phyloP scores from a whole-genome alignment of 2,888 invertebrate genomes.

The Hirtodrosophila trivittata region DNA sequence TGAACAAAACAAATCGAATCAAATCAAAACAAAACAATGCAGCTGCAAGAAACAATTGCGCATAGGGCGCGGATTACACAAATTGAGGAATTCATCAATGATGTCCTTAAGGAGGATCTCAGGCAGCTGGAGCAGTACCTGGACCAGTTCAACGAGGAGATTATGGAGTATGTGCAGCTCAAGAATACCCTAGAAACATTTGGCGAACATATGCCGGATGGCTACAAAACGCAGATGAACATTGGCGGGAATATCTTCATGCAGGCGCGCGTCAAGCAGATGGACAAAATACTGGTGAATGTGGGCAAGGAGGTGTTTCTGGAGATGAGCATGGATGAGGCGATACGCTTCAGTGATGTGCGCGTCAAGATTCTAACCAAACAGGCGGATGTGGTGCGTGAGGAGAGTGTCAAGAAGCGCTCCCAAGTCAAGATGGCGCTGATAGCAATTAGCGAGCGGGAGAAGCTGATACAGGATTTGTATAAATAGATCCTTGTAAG shows the following conservation, averaged over 20 bases:
- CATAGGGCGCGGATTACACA: slow-evolving; percentile 56
- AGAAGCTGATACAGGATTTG: slow-evolving; percentile 70
- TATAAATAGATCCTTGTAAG: too few species aligned
- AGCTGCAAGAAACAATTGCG: background rate
- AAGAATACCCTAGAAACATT: slow-evolving; percentile 89
- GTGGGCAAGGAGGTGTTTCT: slow-evolving; percentile 91
- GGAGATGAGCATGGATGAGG: slow-evolving; percentile 89
- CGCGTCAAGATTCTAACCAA: slow-evolving; percentile 88
- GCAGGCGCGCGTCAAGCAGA: slow-evolving; percentile 86
- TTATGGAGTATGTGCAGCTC: slow-evolving; percentile 90
- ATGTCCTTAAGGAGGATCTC: slow-evolving; percentile 90
- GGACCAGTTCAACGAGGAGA: slow-evolving; percentile 87
- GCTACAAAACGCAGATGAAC: slow-evolving; percentile 89
- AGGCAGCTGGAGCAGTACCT: slow-evolving; percentile 86
- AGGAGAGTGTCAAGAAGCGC: slow-evolving; percentile 89
- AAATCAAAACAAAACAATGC: slow-evolving; percentile 28
- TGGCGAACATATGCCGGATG: slow-evolving; percentile 85
- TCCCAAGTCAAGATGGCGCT: slow-evolving; percentile 91
- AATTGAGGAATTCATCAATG: slow-evolving; percentile 90
- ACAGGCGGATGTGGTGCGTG: slow-evolving; percentile 86
- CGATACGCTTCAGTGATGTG: slow-evolving; percentile 88
- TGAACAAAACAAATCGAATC: background rate
- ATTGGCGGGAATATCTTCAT: slow-evolving; percentile 94
- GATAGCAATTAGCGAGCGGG: slow-evolving; percentile 87
- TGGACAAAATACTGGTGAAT: slow-evolving; percentile 88